Base-by-base conservation (phyloP, 2,888 invertebrate species). In the Sinodicranocentrus sp. region DNA sequence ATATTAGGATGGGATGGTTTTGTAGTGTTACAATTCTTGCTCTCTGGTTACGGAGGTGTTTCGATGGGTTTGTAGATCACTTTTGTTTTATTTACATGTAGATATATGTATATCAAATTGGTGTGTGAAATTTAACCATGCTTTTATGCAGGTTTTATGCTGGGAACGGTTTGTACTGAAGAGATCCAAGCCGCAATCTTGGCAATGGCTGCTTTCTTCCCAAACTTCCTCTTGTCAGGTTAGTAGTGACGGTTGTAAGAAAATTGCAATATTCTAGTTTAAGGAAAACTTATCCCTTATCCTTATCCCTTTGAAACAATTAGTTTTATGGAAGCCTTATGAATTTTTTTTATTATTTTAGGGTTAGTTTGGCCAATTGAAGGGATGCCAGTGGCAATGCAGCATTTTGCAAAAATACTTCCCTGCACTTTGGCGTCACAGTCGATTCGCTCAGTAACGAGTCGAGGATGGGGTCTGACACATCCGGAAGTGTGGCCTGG, bases 311-410 rank as follows among this genome's bases (percentile, higher is more conserved):
- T 26, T 54, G 21, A 8, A 39, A 3, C 8, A 17, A 19, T n/a
- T 2, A 48, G 17, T 17, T 39, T 57, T 10, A 5, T 8, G 13
- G 39, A 39, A 39, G 13, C 39, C 13, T 6, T 39, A 6, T 13
- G 8, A 39, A 19, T 15, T 59, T 71, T 71, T 15, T 44, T 78
- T 77, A 84, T 25, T 87, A 85, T 89, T 90, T 1, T 89, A 93
- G 98, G 97, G 73, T 97, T 98, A 39, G 96, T 98, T 90, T 98
- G 98, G 98, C 98, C 98, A 84, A 94, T 98, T 84, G 97, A 98
- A 91, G 97, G 97, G 78, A 97, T 98, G 96, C 97, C 97, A 5
- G 2, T 92, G 94, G 89, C 93, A 95, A 82, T 87, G 2, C 85
- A 85, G 44, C 76, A 84, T 17, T 17, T 87, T 91, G 98, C 57